Conservation (phyloP, 2,888 invertebrate species). For the Crioceris asparagi region DNA sequence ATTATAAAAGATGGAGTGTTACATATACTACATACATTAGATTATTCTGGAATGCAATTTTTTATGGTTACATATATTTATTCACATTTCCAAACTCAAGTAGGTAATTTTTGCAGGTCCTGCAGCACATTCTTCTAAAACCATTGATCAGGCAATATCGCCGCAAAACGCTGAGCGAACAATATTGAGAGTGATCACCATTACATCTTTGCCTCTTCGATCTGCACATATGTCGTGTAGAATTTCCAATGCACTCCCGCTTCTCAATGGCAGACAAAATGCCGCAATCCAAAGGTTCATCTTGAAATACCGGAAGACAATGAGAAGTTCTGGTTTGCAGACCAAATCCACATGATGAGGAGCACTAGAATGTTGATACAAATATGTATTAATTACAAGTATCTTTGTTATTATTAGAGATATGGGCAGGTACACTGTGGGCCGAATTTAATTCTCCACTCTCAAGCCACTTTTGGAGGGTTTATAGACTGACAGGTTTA, state of each 20-base stretch:
- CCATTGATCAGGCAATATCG: constrained; percentile 34
- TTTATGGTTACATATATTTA: no score
- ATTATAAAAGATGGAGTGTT: no score
- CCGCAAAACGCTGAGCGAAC: constrained; percentile 38
- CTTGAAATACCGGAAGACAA: constrained; percentile 44
- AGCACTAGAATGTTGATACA: constrained; percentile 43
- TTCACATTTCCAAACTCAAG: no score
- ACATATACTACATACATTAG: no score
- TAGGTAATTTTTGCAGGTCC: constrained; percentile 34
- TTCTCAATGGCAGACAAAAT: constrained; percentile 42
- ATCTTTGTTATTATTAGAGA: no score
- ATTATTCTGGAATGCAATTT: no score
- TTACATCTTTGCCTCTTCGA: constrained; percentile 24
- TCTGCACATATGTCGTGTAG: constrained; percentile 22
- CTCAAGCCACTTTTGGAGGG: no score
- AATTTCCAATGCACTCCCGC: constrained; percentile 40
- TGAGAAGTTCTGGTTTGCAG: constrained; percentile 42
- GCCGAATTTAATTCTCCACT: no score
- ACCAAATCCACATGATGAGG: constrained; percentile 49
- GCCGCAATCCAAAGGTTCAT: constrained; percentile 42
- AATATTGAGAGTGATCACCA: constrained; percentile 39
- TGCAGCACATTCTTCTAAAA: constrained; percentile 50
- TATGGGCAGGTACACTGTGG: no score
- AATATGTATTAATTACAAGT: not conserved
- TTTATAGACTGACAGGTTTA: no score